A percentile compares a stretch with the other conserved stretches of the same genome.
phyloP scores from a whole-genome alignment of 2,113 vertebrate genomes.

The Corvus cornix region DNA sequence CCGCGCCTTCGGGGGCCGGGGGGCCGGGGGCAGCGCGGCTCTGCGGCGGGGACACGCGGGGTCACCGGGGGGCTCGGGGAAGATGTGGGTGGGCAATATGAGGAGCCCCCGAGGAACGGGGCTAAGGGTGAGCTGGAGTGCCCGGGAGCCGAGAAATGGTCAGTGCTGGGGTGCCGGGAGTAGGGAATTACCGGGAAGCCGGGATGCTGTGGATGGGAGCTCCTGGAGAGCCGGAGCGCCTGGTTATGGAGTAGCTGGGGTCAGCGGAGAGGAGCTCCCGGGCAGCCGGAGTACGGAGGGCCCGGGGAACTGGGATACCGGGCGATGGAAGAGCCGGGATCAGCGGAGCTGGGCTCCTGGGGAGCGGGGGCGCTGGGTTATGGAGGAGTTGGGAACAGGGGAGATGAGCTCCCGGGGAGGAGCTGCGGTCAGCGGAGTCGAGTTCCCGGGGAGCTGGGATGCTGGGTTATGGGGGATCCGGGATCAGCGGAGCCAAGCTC shows the following conservation, averaged over 20 bases:
- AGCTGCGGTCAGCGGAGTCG: neutral
- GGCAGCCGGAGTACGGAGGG: rapidly evolving
- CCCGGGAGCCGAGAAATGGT: rapidly evolving
- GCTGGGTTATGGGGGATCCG: neutral
- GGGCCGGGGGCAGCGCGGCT: neutral
- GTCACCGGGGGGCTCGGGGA: neutral
- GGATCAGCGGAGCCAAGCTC: neutral
- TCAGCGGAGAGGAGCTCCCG: neutral
- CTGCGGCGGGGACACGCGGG: neutral
- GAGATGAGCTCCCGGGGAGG: neutral
- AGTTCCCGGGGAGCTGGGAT: neutral
- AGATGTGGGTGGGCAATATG: rapidly evolving
- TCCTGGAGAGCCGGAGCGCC: rapidly evolving
- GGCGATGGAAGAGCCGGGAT: too few species aligned
- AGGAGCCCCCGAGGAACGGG: rapidly evolving
- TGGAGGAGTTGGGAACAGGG: neutral
- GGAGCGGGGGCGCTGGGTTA: rapidly evolving
- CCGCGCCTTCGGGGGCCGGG: rapidly evolving
- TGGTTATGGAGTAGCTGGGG: rapidly evolving
- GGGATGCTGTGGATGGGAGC: rapidly evolving
- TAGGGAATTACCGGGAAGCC: neutral
- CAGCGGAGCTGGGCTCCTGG: neutral
- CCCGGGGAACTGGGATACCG: neutral
- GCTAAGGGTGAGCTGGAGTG: rapidly evolving
- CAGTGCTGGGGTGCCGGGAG: neutral